Evolutionary conservation across 2,888 invertebrate genomes (phyloP).

Genomic region (Antheraea assamensis): DNA sequence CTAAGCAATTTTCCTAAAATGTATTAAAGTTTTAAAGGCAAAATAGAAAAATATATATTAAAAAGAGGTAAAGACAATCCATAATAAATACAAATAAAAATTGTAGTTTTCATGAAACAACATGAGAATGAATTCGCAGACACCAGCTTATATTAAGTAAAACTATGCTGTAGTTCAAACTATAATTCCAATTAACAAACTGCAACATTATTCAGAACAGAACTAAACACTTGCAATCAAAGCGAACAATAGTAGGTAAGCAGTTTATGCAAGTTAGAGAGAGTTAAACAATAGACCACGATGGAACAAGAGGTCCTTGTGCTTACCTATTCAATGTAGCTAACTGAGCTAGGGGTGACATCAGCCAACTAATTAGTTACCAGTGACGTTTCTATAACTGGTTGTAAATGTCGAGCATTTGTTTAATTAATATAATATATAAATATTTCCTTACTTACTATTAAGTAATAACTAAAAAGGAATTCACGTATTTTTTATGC

Average conservation of each 20-base stretch:
- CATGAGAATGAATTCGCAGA: too few relatives aligned
- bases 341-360: background rate
- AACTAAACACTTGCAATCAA: background rate
- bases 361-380: background rate
- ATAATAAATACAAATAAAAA: too few relatives aligned
- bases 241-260: background rate
- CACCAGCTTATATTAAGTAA: background rate
- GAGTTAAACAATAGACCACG: background rate
- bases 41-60: too few relatives aligned
- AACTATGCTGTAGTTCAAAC: background rate
- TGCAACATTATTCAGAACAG: background rate
- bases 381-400: background rate
- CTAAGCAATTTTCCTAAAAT: too few relatives aligned
- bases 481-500: too few relatives aligned
- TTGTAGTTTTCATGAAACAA: too few relatives aligned
- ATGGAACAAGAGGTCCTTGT: conserved; percentile 2
- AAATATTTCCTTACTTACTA: conserved; percentile 12
- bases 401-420: conserved; percentile 17
- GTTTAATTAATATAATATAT: too few relatives aligned
- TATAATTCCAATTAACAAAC: background rate
- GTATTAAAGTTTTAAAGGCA: too few relatives aligned
- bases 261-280: background rate
- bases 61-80: too few relatives aligned
- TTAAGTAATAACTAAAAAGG: too few relatives aligned
- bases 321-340: background rate